These are phyloP conservation scores for Heliconius nattereri DNA, from an alignment of 1,140 invertebrate species.

Conservation along the genomic window DNA sequence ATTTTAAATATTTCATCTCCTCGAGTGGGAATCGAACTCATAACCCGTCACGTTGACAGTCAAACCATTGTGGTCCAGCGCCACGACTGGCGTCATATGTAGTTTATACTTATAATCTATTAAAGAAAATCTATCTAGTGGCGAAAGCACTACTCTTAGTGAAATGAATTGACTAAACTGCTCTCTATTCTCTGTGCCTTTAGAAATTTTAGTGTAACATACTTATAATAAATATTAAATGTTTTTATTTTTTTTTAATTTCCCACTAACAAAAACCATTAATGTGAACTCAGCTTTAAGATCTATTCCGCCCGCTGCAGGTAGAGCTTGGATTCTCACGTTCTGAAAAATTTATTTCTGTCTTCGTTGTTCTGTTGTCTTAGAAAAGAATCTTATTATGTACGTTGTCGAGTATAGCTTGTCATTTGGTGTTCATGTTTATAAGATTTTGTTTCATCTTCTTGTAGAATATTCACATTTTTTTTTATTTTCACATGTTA, in stretches of 20 bases:
- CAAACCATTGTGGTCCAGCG: too few relatives aligned
- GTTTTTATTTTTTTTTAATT: neutral
- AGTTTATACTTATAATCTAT: too few relatives aligned
- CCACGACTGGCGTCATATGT: too few relatives aligned
- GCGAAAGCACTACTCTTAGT: too few relatives aligned
- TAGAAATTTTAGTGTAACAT: too few relatives aligned
- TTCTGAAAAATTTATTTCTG: slow-evolving; percentile 41
- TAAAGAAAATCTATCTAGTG: too few relatives aligned
- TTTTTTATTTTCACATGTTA: too few relatives aligned
- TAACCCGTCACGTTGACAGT: too few relatives aligned
- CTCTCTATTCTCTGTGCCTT: too few relatives aligned
- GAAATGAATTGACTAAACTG: too few relatives aligned
- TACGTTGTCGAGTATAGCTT: slow-evolving; percentile 35
- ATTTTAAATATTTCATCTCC: too few relatives aligned
- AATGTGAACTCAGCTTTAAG: slow-evolving; percentile 24
- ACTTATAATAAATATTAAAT: neutral
- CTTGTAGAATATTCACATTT: neutral
- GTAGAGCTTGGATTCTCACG: slow-evolving; percentile 39
- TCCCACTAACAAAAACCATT: neutral
- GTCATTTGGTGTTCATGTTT: slow-evolving; percentile 30
- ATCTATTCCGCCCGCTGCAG: slow-evolving; percentile 33
- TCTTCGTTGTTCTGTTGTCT: slow-evolving; percentile 39
- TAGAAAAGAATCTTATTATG: slow-evolving; percentile 37
- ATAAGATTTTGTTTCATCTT: slow-evolving; percentile 14
- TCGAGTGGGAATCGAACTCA: too few relatives aligned